Evolutionary conservation across 2,888 invertebrate species (phyloP).

Genomic region (Drosophila affinis): DNA sequence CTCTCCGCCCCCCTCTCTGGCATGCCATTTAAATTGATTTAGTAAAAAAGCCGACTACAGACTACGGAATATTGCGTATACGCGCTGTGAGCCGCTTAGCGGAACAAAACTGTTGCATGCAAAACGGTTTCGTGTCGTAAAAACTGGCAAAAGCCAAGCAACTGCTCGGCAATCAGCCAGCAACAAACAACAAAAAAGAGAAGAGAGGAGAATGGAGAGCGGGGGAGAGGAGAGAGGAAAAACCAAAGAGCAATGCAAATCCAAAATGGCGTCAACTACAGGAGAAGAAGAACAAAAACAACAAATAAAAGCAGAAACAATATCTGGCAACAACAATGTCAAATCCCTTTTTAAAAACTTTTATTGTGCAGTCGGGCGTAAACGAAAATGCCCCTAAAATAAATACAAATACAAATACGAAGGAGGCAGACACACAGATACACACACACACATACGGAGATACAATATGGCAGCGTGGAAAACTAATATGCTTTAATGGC

Average conservation of each 20-base stretch:
- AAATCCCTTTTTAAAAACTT: constrained; percentile 73
- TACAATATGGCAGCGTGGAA: constrained; percentile 48
- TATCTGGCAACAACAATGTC: constrained; percentile 39
- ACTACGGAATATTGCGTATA: constrained; percentile 39
- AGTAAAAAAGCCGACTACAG: constrained; percentile 6
- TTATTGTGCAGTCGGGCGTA: constrained; percentile 69
- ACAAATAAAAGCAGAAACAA: constrained; percentile 10
- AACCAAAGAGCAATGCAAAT: constrained; percentile 41
- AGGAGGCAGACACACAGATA: constrained; percentile 2
- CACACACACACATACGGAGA: background rate
- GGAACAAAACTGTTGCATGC: constrained; percentile 64
- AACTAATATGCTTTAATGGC: constrained; percentile 79
- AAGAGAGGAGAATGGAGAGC: no score
- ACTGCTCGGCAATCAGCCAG: constrained; percentile 3
- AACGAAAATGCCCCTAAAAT: constrained; percentile 68
- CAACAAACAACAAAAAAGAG: constrained; percentile 7
- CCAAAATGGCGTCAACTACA: constrained; percentile 63
- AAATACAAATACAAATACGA: constrained; percentile 53
- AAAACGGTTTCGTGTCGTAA: constrained; percentile 25
- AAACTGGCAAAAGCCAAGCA: constrained; percentile 31
- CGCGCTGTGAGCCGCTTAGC: constrained; percentile 26
- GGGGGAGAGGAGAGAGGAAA: background rate
- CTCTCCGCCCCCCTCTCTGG: background rate
- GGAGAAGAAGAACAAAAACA: constrained; percentile 13
- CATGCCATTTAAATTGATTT: constrained; percentile 25